These are phyloP conservation scores for Plectrocnemia conspersa DNA, from an alignment of 1,140 invertebrate genomes.

Conservation along the genomic window DNA sequence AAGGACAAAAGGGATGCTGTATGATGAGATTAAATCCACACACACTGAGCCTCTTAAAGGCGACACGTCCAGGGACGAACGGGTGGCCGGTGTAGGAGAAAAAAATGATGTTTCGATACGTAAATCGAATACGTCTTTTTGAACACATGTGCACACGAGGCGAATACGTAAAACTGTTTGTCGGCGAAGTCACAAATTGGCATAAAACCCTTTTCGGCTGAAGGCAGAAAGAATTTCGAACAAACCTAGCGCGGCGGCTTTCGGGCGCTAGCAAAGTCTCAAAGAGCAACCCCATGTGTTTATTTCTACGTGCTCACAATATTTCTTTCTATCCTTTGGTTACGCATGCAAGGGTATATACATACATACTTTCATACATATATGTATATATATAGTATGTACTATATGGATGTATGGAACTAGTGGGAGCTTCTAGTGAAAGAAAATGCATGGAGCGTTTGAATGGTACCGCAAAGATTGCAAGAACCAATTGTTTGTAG, in stretches of 20 bases:
- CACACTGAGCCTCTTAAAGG: neutral
- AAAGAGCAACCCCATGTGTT: constrained; percentile 21
- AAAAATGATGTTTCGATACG: constrained; percentile 16
- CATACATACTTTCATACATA: neutral
- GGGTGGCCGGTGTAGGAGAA: neutral
- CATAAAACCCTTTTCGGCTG: constrained; percentile 14
- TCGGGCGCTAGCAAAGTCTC: neutral
- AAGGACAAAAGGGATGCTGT: no score
- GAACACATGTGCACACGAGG: constrained; percentile 11
- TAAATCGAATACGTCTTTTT: constrained; percentile 24
- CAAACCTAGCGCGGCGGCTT: no score
- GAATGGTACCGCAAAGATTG: no score
- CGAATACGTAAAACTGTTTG: constrained; percentile 26
- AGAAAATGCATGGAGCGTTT: no score
- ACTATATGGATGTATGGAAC: neutral
- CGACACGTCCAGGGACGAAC: neutral
- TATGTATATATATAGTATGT: constrained; percentile 2
- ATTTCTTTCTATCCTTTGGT: no score
- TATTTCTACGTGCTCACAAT: constrained; percentile 28
- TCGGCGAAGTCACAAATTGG: constrained; percentile 19
- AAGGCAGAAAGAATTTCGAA: no score
- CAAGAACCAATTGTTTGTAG: no score
- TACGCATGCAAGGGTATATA: neutral
- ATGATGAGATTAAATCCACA: no score
- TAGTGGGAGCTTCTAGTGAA: no score